phyloP scores from a whole-genome alignment of 2,797 vertebrate species.

The Phataginus tetradactyla region DNA sequence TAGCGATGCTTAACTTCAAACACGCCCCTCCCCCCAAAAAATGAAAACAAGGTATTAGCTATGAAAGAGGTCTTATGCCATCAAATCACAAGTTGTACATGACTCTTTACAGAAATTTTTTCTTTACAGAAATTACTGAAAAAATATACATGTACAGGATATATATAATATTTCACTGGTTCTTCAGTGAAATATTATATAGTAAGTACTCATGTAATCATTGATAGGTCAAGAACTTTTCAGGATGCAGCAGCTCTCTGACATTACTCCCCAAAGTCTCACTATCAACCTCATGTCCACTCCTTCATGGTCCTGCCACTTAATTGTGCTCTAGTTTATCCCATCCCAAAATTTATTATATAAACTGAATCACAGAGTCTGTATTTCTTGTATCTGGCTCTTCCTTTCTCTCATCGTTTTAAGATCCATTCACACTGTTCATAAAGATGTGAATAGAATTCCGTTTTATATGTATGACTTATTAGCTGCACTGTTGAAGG shows the following conservation, averaged over 20 bases:
- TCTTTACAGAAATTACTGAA: not conserved
- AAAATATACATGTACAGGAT: not conserved
- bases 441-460: not conserved
- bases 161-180: too few relatives aligned
- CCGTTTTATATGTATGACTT: not conserved
- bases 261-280: not conserved
- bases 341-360: not conserved
- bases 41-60: not conserved
- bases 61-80: not conserved
- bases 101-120: not conserved
- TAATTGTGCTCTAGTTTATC: not conserved
- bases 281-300: not conserved
- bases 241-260: not conserved
- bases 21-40: not conserved
- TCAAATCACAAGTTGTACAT: not conserved
- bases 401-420: not conserved
- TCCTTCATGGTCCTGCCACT: not conserved
- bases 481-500: not conserved
- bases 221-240: not conserved
- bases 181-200: not conserved
- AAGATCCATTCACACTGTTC: not conserved
- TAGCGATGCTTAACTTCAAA: not conserved
- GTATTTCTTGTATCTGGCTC: not conserved
- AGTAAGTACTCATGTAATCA: not conserved
- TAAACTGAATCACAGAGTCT: not conserved